A percentile compares a stretch with the other conserved stretches of the same genome.
Evolutionary conservation across 2,888 invertebrate genomes (phyloP).

Genomic region (Sturmia bella): DNA sequence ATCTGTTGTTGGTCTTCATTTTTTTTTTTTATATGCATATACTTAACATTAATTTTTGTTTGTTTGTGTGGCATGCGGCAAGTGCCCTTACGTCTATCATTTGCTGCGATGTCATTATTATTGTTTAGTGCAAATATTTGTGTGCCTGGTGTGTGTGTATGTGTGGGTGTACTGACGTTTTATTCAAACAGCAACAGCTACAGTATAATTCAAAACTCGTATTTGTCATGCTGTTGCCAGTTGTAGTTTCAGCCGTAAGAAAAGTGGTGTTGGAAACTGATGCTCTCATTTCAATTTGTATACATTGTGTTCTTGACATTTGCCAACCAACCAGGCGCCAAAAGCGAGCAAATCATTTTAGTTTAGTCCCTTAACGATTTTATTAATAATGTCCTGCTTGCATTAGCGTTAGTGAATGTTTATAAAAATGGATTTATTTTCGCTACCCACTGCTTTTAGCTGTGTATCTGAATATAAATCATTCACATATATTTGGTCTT

Average conservation of each 20-base stretch:
- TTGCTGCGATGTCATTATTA: slow-evolving; percentile 67
- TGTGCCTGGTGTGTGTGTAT: neutral
- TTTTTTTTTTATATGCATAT: slow-evolving; percentile 1
- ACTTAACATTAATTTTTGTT: slow-evolving; percentile 1
- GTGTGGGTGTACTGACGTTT: slow-evolving; percentile 1
- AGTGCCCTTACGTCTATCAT: slow-evolving; percentile 61
- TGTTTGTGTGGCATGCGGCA: slow-evolving; percentile 48
- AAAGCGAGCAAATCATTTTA: slow-evolving; percentile 48
- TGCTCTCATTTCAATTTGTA: slow-evolving; percentile 61
- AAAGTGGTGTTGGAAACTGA: slow-evolving; percentile 41
- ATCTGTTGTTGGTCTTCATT: neutral
- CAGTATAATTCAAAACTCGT: slow-evolving; percentile 1
- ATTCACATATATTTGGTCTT: slow-evolving; percentile 53
- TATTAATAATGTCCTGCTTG: slow-evolving; percentile 17
- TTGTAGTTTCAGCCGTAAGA: slow-evolving; percentile 12
- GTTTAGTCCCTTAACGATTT: slow-evolving; percentile 20
- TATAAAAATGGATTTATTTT: slow-evolving; percentile 31
- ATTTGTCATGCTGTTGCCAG: slow-evolving; percentile 37
- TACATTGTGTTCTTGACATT: slow-evolving; percentile 68
- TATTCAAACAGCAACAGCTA: slow-evolving; percentile 3
- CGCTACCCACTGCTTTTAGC: slow-evolving; percentile 41
- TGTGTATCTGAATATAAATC: slow-evolving; percentile 64
- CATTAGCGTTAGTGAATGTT: neutral
- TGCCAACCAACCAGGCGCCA: slow-evolving; percentile 70
- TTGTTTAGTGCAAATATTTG: slow-evolving; percentile 42